These are phyloP conservation scores for Mustelus asterias DNA, from an alignment of 2,113 vertebrate species.

Conservation along the genomic window DNA sequence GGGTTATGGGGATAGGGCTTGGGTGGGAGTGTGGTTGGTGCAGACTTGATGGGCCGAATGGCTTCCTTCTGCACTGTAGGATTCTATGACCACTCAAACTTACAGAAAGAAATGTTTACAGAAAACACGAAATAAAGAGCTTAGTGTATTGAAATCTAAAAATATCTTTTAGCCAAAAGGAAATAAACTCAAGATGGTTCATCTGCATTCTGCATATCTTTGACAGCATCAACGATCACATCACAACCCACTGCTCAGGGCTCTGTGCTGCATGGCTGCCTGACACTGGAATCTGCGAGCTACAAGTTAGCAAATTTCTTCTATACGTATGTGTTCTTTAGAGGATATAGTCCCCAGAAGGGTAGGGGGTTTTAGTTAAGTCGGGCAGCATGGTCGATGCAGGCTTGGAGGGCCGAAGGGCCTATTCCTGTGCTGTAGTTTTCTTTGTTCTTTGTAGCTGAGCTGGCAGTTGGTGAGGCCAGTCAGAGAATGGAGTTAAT, in stretches of 20 bases:
- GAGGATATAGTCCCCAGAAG: too few species aligned
- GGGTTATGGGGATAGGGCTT: too few species aligned
- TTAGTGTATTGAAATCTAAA: background rate
- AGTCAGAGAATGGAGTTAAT: background rate
- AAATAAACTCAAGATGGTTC: background rate
- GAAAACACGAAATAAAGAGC: background rate
- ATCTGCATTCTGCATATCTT: background rate
- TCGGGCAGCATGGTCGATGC: too few species aligned
- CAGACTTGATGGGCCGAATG: too few species aligned
- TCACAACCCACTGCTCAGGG: background rate
- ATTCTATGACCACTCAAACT: background rate
- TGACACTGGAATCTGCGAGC: background rate
- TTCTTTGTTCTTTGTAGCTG: too few species aligned
- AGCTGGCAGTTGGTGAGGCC: background rate
- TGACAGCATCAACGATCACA: background rate
- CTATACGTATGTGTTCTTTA: too few species aligned
- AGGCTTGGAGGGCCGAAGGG: too few species aligned
- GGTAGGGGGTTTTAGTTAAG: too few species aligned
- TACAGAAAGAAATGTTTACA: background rate
- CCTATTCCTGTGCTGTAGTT: too few species aligned
- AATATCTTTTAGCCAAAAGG: background rate
- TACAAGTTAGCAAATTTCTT: background rate
- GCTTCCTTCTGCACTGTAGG: too few species aligned
- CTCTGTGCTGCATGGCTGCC: background rate
- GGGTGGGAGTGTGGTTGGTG: too few species aligned